Evolutionary conservation across 1,140 invertebrate genomes (phyloP).

Genomic region (Cardiocondyla obscurior): DNA sequence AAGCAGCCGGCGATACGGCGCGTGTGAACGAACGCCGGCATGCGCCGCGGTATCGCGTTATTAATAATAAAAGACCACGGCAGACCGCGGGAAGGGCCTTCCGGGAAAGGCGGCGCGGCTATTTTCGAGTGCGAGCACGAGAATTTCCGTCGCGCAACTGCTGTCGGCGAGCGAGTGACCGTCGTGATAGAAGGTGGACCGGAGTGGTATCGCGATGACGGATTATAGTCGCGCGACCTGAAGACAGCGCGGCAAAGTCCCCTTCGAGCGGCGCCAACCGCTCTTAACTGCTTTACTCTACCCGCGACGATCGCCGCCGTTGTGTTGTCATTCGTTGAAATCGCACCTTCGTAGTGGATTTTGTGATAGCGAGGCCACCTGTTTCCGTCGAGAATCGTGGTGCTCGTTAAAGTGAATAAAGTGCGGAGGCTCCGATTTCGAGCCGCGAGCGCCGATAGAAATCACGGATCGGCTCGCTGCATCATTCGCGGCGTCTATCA

Average conservation of each 20-base stretch:
- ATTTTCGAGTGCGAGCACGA: conserved; percentile 55
- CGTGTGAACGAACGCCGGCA: not conserved
- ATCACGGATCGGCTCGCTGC: too few relatives aligned
- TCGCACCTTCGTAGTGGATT: not conserved
- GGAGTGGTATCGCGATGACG: not conserved
- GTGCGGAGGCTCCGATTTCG: not conserved
- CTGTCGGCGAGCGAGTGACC: not conserved
- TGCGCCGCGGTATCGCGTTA: not conserved
- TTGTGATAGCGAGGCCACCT: not conserved
- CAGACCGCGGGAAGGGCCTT: conserved; percentile 29
- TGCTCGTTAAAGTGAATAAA: conserved; percentile 23
- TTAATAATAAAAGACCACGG: conserved; percentile 25
- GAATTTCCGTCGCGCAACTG: conserved; percentile 12
- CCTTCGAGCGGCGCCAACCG: not conserved
- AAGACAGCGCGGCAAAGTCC: not conserved
- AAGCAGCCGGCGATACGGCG: not conserved
- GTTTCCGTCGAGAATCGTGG: not conserved
- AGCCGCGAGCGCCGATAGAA: not conserved
- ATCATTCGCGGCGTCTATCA: not conserved
- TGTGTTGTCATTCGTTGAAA: not conserved
- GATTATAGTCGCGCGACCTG: not conserved
- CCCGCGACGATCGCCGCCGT: not conserved
- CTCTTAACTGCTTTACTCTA: not conserved
- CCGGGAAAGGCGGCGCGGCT: conserved; percentile 19
- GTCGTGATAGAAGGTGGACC: conserved; percentile 16